These are phyloP conservation scores for Gasterosteus nipponicus DNA, from an alignment of 2,113 vertebrate genomes.

Conservation along the genomic window DNA sequence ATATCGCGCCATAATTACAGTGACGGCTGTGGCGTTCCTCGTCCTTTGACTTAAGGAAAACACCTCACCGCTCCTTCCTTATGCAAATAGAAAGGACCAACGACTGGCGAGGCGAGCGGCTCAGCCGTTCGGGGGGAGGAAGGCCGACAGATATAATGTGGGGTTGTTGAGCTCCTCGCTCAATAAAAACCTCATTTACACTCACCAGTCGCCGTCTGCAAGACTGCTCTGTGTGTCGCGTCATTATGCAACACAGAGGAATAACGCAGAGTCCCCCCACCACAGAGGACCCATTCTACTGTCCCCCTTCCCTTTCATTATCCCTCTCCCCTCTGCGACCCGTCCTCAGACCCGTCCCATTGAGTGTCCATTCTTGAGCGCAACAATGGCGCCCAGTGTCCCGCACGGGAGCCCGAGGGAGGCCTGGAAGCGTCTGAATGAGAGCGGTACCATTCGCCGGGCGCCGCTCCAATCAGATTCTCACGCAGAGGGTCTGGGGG, in stretches of 20 bases:
- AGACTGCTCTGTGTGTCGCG: slow-evolving; percentile 12
- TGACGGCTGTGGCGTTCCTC: not conserved
- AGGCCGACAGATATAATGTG: slow-evolving; percentile 44
- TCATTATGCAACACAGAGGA: slow-evolving; percentile 69
- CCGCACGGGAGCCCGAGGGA: slow-evolving; percentile 14
- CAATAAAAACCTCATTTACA: slow-evolving; percentile 70
- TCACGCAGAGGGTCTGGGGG: not conserved
- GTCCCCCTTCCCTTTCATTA: slow-evolving; percentile 50
- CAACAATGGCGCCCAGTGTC: slow-evolving; percentile 70
- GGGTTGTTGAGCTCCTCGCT: slow-evolving; percentile 48
- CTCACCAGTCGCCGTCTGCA: slow-evolving; percentile 52
- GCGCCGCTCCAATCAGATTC: slow-evolving; percentile 3
- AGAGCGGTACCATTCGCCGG: not conserved
- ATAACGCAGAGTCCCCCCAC: slow-evolving; percentile 45
- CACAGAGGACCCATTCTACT: slow-evolving; percentile 66
- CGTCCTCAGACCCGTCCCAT: slow-evolving; percentile 35
- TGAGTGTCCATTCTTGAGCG: slow-evolving; percentile 44
- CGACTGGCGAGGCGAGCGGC: slow-evolving; percentile 2
- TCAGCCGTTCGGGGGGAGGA: not conserved
- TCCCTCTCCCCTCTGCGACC: slow-evolving; percentile 16
- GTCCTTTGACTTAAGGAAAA: slow-evolving; percentile 12
- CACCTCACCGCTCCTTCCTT: not conserved
- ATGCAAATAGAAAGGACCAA: slow-evolving; percentile 5
- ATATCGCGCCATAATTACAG: slow-evolving; percentile 16
- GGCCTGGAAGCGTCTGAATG: slow-evolving; percentile 42